Conservation (phyloP, 2,888 invertebrate species). For the Coelinius sp. region DNA sequence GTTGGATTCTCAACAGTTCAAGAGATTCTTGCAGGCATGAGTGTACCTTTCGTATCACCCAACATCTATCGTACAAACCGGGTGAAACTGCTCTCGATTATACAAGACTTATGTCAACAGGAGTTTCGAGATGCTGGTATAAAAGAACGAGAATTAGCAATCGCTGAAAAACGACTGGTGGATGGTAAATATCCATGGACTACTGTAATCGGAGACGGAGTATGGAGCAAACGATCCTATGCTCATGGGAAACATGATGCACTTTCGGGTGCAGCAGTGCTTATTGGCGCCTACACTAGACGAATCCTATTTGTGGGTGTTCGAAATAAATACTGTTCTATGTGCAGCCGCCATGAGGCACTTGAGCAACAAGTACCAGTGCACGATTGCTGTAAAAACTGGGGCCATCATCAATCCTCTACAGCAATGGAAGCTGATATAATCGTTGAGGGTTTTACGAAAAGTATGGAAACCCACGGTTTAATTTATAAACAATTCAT, state of each 20-base stretch:
- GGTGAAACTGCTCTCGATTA: neutral
- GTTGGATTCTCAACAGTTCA: slow-evolving; percentile 26
- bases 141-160: slow-evolving; percentile 20
- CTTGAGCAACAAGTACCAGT: no score
- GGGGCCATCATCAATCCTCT: no score
- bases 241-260: slow-evolving; percentile 31
- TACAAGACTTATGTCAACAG: neutral
- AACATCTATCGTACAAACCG: slow-evolving; percentile 19
- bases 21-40: slow-evolving; percentile 29
- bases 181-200: slow-evolving; percentile 25
- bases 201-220: slow-evolving; percentile 35
- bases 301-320: slow-evolving; percentile 51
- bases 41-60: slow-evolving; percentile 17
- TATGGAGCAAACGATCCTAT: slow-evolving; percentile 38
- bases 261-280: slow-evolving; percentile 30
- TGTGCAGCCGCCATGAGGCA: no score
- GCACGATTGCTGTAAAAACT: no score
- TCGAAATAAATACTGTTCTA: no score
- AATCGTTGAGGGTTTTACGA: neutral
- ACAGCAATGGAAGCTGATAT: neutral
- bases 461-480: neutral
- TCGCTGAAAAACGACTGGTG: neutral
- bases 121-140: slow-evolving; percentile 28
- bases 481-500: neutral
- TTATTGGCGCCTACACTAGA: slow-evolving; percentile 42